Percentiles rank a stretch among this genome's conserved stretches.
Evolutionary conservation across 1,140 invertebrate species (phyloP).

Genomic region (Tetramorium alpestre): DNA sequence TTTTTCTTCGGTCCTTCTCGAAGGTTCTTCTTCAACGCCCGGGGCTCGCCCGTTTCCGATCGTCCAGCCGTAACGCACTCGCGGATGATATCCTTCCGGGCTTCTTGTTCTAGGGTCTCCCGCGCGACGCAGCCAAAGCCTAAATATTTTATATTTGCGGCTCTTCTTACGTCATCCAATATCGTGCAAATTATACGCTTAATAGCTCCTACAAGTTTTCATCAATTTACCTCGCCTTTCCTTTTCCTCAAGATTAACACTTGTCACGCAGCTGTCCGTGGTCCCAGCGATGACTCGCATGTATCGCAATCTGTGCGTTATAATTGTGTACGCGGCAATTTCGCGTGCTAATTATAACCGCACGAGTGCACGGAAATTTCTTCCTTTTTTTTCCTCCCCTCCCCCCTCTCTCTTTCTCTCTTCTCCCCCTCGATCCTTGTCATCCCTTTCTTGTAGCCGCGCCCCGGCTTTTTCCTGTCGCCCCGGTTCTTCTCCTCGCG

Average conservation of each 20-base stretch:
- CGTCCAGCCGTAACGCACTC: neutral
- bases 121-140: neutral
- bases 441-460: conserved; percentile 4
- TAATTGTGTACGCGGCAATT: conserved; percentile 34
- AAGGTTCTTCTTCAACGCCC: neutral
- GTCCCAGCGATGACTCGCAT: conserved; percentile 8
- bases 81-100: neutral
- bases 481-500: neutral
- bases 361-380: conserved; percentile 10
- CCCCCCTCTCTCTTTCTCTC: neutral
- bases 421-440: neutral
- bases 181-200: conserved; percentile 1
- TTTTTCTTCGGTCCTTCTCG: neutral
- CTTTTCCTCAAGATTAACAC: neutral
- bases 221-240: neutral
- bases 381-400: neutral
- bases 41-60: conserved; percentile 12
- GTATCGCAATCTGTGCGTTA: conserved; percentile 13
- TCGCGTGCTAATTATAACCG: conserved; percentile 43
- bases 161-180: neutral
- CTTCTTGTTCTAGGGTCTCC: neutral
- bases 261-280: conserved; percentile 5
- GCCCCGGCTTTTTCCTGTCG: conserved; percentile 17
- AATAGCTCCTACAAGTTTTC: neutral
- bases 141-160: neutral